Evolutionary conservation across 1,140 invertebrate genomes (phyloP).

Genomic region (Chionoecetes opilio): DNA sequence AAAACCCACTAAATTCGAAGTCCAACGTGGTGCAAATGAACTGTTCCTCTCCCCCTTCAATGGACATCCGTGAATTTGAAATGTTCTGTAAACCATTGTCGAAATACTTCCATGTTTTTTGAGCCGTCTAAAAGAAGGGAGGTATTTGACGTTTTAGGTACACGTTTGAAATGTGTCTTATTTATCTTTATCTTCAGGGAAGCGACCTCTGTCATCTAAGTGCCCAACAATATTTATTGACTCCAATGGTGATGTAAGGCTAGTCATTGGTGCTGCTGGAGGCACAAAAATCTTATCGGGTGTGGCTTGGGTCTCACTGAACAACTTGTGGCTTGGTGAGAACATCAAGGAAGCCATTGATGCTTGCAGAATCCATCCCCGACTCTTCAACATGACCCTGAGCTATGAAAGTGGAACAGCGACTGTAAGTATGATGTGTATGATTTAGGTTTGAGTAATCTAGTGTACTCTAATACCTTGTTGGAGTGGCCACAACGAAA

Average conservation of each 20-base stretch:
- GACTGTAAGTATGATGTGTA: constrained; percentile 86
- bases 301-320: constrained; percentile 91
- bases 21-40: too few relatives aligned
- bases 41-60: too few relatives aligned
- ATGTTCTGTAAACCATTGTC: too few relatives aligned
- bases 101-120: too few relatives aligned
- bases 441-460: too few relatives aligned
- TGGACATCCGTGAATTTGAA: too few relatives aligned
- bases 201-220: constrained; percentile 96
- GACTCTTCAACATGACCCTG: constrained; percentile 93
- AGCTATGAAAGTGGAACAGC: constrained; percentile 91
- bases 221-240: constrained; percentile 93
- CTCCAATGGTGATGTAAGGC: constrained; percentile 88
- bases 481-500: too few relatives aligned
- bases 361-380: constrained; percentile 95
- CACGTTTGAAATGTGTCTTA: neutral
- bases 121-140: too few relatives aligned
- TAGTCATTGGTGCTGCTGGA: constrained; percentile 96
- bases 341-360: constrained; percentile 95
- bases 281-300: constrained; percentile 95
- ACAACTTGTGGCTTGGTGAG: constrained; percentile 92
- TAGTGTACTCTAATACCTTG: too few relatives aligned
- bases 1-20: too few relatives aligned
- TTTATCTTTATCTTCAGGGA: constrained; percentile 85
- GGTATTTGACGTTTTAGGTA: too few relatives aligned